Conservation (phyloP, 2,113 vertebrate species). For the Sardina pilchardus region DNA sequence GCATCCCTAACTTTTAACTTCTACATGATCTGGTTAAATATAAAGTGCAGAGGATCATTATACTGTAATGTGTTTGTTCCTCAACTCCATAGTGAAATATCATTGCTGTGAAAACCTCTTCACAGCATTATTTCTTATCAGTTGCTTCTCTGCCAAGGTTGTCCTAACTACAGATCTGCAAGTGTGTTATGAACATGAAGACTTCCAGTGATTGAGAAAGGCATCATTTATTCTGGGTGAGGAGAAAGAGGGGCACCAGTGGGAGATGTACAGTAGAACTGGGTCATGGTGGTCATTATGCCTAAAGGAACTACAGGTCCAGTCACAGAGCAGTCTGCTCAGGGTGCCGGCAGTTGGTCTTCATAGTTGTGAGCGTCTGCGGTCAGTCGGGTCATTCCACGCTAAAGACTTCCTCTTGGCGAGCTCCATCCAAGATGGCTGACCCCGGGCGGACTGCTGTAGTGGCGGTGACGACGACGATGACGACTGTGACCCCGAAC, state of each 20-base stretch:
- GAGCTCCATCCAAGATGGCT: constrained; percentile 87
- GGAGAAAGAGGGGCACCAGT: neutral
- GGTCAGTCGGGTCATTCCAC: constrained; percentile 79
- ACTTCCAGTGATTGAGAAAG: neutral
- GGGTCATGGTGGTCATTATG: neutral
- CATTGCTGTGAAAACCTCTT: neutral
- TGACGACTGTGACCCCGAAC: constrained; percentile 24
- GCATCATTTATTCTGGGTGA: neutral
- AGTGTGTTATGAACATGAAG: neutral
- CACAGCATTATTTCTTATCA: neutral
- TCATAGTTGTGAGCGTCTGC: neutral
- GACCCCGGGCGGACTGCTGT: constrained; percentile 48
- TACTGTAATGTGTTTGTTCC: neutral
- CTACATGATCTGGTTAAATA: no score
- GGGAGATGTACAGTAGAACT: neutral
- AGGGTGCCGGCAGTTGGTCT: neutral
- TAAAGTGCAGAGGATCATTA: no score
- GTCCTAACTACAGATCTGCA: neutral
- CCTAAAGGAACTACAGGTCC: neutral
- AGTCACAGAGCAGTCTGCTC: neutral
- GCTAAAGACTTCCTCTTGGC: constrained; percentile 88
- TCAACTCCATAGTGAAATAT: neutral
- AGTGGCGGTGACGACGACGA: constrained; percentile 3
- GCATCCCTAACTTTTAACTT: no score
- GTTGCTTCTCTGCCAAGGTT: neutral